phyloP scores from a whole-genome alignment of 1,140 invertebrate species.

The Wiebesia pumilae region DNA sequence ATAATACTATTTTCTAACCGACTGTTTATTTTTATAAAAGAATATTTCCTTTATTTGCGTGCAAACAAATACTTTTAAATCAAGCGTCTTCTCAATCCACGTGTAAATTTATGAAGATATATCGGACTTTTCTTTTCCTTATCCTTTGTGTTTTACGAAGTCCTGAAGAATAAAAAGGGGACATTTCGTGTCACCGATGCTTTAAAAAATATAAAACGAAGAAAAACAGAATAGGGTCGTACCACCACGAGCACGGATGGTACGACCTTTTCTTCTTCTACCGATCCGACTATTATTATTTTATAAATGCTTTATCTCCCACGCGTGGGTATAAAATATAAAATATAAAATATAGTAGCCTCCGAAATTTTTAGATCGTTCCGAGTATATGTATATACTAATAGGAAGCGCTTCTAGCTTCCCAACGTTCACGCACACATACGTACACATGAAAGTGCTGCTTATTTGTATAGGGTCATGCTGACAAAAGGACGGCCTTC shows the following conservation, averaged over 20 bases:
- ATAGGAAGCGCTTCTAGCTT: too few relatives aligned
- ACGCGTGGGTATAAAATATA: not conserved
- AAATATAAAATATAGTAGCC: not conserved
- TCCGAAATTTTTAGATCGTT: not conserved
- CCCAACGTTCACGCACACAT: not conserved
- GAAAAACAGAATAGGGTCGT: constrained; percentile 19
- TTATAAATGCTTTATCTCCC: constrained; percentile 9
- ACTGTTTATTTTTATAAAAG: not conserved
- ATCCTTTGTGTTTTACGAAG: not conserved
- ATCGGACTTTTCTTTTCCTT: not conserved
- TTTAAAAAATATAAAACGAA: not conserved
- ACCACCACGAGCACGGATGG: not conserved
- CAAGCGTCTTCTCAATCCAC: not conserved
- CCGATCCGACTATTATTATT: not conserved
- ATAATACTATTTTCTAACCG: not conserved
- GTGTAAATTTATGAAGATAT: not conserved
- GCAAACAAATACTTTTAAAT: not conserved
- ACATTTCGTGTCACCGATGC: constrained; percentile 27
- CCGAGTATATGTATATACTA: not conserved
- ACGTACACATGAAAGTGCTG: not conserved
- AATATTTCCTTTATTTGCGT: not conserved
- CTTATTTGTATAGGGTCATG: not conserved
- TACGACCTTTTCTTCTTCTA: constrained; percentile 17
- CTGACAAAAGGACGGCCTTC: not conserved
- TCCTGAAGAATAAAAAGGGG: not conserved